Conservation (phyloP, 2,113 vertebrate genomes). For the Anolis sagrei region DNA sequence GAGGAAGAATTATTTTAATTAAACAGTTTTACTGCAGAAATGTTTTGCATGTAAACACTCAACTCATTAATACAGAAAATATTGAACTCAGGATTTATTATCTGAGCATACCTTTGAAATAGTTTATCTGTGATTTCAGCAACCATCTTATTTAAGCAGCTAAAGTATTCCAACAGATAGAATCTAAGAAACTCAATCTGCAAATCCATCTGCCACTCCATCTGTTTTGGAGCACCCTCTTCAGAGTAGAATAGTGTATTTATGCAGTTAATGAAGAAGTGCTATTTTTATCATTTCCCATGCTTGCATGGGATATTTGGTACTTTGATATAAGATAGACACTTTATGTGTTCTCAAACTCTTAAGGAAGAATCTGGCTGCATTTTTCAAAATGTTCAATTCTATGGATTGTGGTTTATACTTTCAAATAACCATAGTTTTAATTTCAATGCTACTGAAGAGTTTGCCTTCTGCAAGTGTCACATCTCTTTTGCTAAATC, state of each 20-base stretch:
- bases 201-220: constrained; percentile 91
- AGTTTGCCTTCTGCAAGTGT: neutral
- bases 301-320: constrained; percentile 59
- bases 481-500: neutral
- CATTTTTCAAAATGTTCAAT: neutral
- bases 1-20: constrained; percentile 54
- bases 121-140: constrained; percentile 63
- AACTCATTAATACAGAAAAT: constrained; percentile 52
- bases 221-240: constrained; percentile 77
- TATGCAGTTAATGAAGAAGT: constrained; percentile 61
- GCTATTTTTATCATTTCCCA: constrained; percentile 71
- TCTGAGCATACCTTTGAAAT: constrained; percentile 30
- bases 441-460: neutral
- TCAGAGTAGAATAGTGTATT: constrained; percentile 51
- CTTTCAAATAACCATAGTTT: constrained; percentile 15
- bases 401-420: neutral
- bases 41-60: constrained; percentile 41
- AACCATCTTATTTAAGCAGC: constrained; percentile 58
- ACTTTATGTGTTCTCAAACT: constrained; percentile 23
- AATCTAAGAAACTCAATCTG: constrained; percentile 78
- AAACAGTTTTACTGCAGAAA: constrained; percentile 41
- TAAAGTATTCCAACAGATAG: constrained; percentile 65
- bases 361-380: neutral
- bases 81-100: constrained; percentile 44
- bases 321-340: constrained; percentile 54